Evolutionary conservation across 2,113 vertebrate genomes (phyloP), one percentile per base, ranked within the genome.

Genomic region (Hassar affinis): DNA sequence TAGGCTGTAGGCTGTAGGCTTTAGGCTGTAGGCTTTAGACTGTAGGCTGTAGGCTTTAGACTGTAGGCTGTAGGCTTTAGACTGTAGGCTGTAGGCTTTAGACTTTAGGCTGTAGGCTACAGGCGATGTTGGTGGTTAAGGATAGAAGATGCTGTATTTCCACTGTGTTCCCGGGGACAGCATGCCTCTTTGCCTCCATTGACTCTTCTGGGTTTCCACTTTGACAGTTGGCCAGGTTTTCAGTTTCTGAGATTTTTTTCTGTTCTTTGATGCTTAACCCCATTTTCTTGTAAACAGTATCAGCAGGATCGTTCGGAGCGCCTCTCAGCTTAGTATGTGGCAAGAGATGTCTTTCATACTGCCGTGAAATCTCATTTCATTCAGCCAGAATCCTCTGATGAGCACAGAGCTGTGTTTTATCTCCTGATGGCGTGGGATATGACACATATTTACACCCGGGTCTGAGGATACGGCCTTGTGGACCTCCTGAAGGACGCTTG

Each of bases 281-380:
- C 4, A 12, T 54, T 76, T 22, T 12, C 27, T 52, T 75, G 45
- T 52, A 27, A 6, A 52, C 4, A 9, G 27, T 33, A 33, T 75
- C n/a, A 75, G 2, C 25, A 27, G 12, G 25, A 72, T 72, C 27
- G 6, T 72, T 49, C 18, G 4, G 27, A 30, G 12, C 27, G 27
- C 45, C 45, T 72, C 45, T 27, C 27, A 17, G 47, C 47, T 52
- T 27, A 33, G 17, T 52, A 30, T 33, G 47, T 30, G 47, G n/a
- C 72, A 75, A 33, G 49, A 51, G 1, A 8, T 20, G 47, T 47
- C 27, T 75, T 75, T 75, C 52, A n/a, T 75, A 52, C n/a, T 51
- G 72, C 49, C 27, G 1, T 75, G 72, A 75, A 75, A 75, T 75
- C 49, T 75, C 15, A 52, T 75, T 75, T 75, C 15, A 33, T 52